These are phyloP conservation scores for Amphipoea oculea DNA, from an alignment of 2,888 invertebrate species.

Conservation along the genomic window DNA sequence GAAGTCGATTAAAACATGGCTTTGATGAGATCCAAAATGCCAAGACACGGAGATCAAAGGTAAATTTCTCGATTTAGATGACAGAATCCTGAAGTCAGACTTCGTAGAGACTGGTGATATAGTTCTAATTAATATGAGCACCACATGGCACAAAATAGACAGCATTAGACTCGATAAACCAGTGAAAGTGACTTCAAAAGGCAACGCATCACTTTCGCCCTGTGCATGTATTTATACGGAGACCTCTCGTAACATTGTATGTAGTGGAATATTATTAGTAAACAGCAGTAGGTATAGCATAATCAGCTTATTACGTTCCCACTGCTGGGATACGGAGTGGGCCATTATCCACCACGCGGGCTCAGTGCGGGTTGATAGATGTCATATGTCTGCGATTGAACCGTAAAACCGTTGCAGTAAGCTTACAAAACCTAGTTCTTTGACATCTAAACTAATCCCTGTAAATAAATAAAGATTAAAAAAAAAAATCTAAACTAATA, in stretches of 20 bases:
- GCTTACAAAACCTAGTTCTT: background rate
- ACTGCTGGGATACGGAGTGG: too few relatives aligned
- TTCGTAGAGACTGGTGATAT: background rate
- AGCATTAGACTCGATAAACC: constrained; percentile 21
- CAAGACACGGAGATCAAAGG: too few relatives aligned
- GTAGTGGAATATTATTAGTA: background rate
- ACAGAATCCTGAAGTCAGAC: background rate
- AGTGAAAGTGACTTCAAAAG: constrained; percentile 32
- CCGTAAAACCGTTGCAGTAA: too few relatives aligned
- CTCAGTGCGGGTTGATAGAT: too few relatives aligned
- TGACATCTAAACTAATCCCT: background rate
- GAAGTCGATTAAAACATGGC: too few relatives aligned
- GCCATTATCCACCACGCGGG: too few relatives aligned
- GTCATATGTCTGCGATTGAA: too few relatives aligned
- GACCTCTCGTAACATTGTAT: constrained; percentile 1
- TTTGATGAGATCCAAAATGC: too few relatives aligned
- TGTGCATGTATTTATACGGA: background rate
- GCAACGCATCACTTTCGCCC: constrained; percentile 29
- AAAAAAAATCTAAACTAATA: too few relatives aligned
- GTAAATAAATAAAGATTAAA: too few relatives aligned
- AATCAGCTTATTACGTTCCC: too few relatives aligned
- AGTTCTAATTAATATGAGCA: constrained; percentile 26
- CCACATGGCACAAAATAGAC: constrained; percentile 6
- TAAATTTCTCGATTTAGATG: background rate
- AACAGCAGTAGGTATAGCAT: background rate